Base-by-base conservation (phyloP, 1,140 invertebrate genomes). In the Diorhabda carinulata region DNA sequence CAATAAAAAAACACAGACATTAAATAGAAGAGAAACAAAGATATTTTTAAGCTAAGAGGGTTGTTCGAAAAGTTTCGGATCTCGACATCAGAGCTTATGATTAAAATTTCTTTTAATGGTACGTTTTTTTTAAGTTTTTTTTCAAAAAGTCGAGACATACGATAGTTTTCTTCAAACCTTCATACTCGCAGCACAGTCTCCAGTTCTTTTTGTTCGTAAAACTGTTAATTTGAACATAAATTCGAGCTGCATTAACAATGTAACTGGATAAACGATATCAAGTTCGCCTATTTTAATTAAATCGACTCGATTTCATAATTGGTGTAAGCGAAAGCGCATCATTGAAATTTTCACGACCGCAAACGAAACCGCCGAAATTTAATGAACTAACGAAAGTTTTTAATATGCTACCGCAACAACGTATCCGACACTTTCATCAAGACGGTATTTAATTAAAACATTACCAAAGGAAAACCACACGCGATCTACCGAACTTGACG, bases 361-460 rank as follows among this genome's bases (percentile, higher is more conserved):
- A 52, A 52, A 52, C n/a, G 47, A 52, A 52, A 52, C 47, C 47
- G n/a, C 47, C 47, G 47, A 52, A 52, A 52, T 52, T 52, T 52
- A 52, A 52, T 52, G 47, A 52, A 52, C 47, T 52, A 52, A 52
- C 47, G n/a, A 52, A 52, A 52, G 6, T 52, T 52, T 52, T 52
- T 52, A 52, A 52, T 52, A 52, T 52, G 6, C 2, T n/a, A 52
- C 47, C 47, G 4, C 47, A 52, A 52, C 47, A 8, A 52, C 47
- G 47, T 52, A 6, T n/a, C 47, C 6, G 47, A 52, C 47, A 52
- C 47, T 52, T 52, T 52, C 47, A 52, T 25, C 47, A 52, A 52
- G 47, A 52, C 47, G 47, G n/a, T 52, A n/a, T 52, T 52, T 52
- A 52, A 52, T 52, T 52, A 52, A 52, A 52, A n/a, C 47, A 52